Evolutionary conservation across 1,140 invertebrate species (phyloP).

Genomic region (Drosophila sturtevanti): DNA sequence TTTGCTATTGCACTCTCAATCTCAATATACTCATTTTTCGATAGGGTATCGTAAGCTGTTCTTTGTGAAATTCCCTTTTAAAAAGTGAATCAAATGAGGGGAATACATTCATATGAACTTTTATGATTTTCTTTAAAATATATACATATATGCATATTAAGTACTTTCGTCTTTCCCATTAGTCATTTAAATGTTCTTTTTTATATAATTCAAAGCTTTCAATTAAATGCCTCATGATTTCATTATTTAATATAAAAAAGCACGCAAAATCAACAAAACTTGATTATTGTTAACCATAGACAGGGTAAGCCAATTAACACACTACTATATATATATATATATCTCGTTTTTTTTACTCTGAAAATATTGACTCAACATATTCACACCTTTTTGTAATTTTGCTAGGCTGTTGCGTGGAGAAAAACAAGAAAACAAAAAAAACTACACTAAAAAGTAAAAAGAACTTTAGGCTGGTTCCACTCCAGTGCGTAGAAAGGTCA

Average conservation of each 20-base stretch:
- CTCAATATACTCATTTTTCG: neutral
- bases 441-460: neutral
- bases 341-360: conserved; percentile 1
- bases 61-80: conserved; percentile 3
- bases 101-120: neutral
- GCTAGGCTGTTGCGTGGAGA: neutral
- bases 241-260: conserved; percentile 62
- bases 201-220: too few species aligned
- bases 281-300: conserved; percentile 25
- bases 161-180: conserved; percentile 25
- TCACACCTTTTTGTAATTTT: conserved; percentile 44
- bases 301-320: conserved; percentile 54
- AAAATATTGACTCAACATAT: conserved; percentile 47
- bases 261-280: conserved; percentile 53
- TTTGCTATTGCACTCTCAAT: neutral
- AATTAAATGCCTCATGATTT: conserved; percentile 57
- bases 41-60: neutral
- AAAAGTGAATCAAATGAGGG: neutral
- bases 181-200: neutral
- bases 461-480: conserved; percentile 57
- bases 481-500: conserved; percentile 52
- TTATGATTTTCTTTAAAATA: neutral
- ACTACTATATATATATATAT: neutral
- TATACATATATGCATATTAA: neutral
- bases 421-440: neutral